These are phyloP conservation scores for Stigmatopora nigra DNA, from an alignment of 2,113 vertebrate genomes.

Conservation along the genomic window DNA sequence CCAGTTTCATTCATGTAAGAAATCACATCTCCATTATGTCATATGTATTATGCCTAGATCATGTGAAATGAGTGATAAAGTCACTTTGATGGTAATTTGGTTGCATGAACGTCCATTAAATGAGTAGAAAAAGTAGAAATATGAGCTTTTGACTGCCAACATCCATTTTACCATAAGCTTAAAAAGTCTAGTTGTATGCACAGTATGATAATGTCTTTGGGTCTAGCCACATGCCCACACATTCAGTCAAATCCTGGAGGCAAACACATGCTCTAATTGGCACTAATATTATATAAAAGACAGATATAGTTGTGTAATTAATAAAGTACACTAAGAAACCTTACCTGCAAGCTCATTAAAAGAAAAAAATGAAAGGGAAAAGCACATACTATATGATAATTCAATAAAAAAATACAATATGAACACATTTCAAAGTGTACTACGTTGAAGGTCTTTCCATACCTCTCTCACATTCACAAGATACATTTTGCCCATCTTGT, in stretches of 20 bases:
- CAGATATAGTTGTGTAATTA: not conserved
- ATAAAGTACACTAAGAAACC: not conserved
- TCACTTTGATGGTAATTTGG: conserved; percentile 63
- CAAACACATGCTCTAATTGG: not conserved
- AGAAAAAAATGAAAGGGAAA: too few relatives aligned
- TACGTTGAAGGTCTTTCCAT: conserved; percentile 19
- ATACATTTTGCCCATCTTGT: conserved; percentile 55
- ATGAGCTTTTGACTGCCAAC: conserved; percentile 28
- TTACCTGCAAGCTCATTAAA: too few relatives aligned
- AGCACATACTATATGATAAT: too few relatives aligned
- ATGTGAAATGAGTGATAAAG: conserved; percentile 68
- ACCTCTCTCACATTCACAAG: conserved; percentile 57
- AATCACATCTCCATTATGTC: conserved; percentile 65
- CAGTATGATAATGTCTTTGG: conserved; percentile 1
- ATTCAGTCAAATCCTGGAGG: not conserved
- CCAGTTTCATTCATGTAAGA: conserved; percentile 66
- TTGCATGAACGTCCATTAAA: conserved; percentile 54
- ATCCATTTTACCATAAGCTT: conserved; percentile 27
- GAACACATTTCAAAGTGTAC: not conserved
- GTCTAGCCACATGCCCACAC: conserved; percentile 4
- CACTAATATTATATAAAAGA: not conserved
- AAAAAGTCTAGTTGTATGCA: conserved; percentile 10
- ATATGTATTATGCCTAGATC: conserved; percentile 42
- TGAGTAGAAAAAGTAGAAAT: conserved; percentile 29
- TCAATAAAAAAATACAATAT: too few relatives aligned